phyloP scores from a whole-genome alignment of 2,797 vertebrate species.

The Intellagama lesueurii region DNA sequence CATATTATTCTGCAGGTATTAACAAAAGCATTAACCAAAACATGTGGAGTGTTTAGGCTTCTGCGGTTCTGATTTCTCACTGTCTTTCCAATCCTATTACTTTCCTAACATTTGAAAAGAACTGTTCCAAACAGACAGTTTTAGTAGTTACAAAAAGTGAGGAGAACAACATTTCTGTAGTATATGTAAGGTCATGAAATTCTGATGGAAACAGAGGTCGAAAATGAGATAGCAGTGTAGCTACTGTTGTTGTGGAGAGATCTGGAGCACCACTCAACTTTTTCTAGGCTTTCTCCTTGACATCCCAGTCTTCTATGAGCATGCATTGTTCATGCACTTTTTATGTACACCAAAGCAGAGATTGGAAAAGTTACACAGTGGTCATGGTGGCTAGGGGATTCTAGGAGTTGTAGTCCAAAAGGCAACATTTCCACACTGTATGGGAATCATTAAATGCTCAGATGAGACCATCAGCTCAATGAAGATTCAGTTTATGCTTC shows the following conservation, averaged over 20 bases:
- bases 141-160: too few relatives aligned
- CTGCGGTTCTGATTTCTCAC: background rate
- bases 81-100: background rate
- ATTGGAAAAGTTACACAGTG: too few relatives aligned
- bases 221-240: too few relatives aligned
- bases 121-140: background rate
- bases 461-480: background rate
- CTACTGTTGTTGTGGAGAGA: too few relatives aligned
- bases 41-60: too few relatives aligned
- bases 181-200: too few relatives aligned
- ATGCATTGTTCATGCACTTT: background rate
- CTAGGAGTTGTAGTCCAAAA: too few relatives aligned
- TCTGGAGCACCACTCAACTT: too few relatives aligned
- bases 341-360: background rate
- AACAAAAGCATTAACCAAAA: background rate
- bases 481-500: background rate
- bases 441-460: background rate
- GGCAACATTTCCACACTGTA: background rate
- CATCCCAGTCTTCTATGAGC: background rate
- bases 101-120: background rate
- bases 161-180: too few relatives aligned
- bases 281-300: background rate
- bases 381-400: too few relatives aligned
- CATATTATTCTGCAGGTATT: constrained; percentile 24
- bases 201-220: too few relatives aligned